Percentiles rank a stretch among this genome's conserved stretches.
Conservation (phyloP, 2,113 vertebrate species). For the Synchiropus splendidus region DNA sequence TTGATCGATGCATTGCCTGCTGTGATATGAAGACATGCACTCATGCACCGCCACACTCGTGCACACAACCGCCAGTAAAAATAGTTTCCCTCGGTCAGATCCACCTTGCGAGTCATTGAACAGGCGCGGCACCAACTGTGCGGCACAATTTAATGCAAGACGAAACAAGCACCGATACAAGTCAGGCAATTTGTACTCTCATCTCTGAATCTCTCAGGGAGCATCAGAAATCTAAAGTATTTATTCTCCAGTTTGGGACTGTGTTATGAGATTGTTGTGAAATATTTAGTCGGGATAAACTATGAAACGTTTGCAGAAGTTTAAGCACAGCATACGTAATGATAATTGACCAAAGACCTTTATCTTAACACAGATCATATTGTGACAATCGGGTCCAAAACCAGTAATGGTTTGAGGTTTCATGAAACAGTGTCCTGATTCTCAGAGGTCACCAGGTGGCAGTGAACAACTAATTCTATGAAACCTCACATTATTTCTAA, state of each 20-base stretch:
- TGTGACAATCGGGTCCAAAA: no score
- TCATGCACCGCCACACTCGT: constrained; percentile 6
- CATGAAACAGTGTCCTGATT: no score
- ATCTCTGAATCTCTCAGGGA: not conserved
- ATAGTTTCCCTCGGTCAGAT: constrained; percentile 12
- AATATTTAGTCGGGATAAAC: no score
- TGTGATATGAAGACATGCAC: constrained; percentile 19
- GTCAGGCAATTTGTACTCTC: constrained; percentile 2
- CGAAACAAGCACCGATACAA: constrained; percentile 12
- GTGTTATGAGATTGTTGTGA: not conserved
- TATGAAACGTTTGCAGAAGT: no score
- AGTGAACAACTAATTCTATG: no score
- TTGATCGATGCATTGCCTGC: constrained; percentile 25
- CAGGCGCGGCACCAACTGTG: constrained; percentile 25
- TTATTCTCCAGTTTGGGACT: no score
- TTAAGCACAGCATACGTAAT: no score
- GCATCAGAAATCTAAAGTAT: not conserved
- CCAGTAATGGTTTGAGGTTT: no score
- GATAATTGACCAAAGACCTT: no score
- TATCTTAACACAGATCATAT: no score
- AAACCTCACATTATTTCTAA: no score
- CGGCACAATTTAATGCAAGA: constrained; percentile 21
- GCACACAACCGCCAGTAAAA: constrained; percentile 7
- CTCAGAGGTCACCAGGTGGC: no score
- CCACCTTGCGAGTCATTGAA: constrained; percentile 8